phyloP scores from a whole-genome alignment of 1,140 invertebrate genomes.

The Leucophenga varia region DNA sequence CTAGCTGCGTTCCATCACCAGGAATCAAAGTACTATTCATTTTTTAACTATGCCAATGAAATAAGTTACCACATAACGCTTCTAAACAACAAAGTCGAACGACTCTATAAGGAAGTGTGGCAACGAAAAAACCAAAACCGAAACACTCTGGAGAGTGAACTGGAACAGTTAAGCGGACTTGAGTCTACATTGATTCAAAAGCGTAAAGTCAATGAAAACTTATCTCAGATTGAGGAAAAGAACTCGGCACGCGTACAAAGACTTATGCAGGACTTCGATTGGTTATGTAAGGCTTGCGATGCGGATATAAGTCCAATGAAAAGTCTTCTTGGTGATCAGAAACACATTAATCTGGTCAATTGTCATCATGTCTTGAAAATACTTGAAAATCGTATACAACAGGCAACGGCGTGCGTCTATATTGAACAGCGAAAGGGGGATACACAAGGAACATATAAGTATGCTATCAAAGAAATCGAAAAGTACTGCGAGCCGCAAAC shows the following conservation, averaged over 20 bases:
- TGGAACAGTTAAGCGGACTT: too few relatives aligned
- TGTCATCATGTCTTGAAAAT: constrained; percentile 33
- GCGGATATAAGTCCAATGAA: constrained; percentile 27
- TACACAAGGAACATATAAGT: constrained; percentile 22
- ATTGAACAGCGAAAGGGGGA: constrained; percentile 31
- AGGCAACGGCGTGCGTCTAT: constrained; percentile 42
- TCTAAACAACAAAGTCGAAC: constrained; percentile 42
- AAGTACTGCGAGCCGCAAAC: constrained; percentile 38
- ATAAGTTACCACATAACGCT: constrained; percentile 45
- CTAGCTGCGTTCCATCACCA: constrained; percentile 44
- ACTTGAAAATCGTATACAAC: too few relatives aligned
- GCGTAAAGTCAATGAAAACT: too few relatives aligned
- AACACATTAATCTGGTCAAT: constrained; percentile 35
- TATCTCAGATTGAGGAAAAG: too few relatives aligned
- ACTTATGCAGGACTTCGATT: constrained; percentile 37
- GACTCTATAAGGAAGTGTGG: constrained; percentile 35
- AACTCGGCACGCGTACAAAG: constrained; percentile 33
- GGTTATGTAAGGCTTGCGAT: constrained; percentile 32
- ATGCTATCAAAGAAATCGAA: constrained; percentile 40
- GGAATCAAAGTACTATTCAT: constrained; percentile 47
- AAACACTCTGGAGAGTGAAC: too few relatives aligned
- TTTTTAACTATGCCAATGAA: constrained; percentile 50
- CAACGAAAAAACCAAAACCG: constrained; percentile 34
- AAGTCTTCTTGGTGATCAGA: constrained; percentile 32
- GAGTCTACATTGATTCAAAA: too few relatives aligned